These are phyloP conservation scores for Liodrosophila aerea DNA, from an alignment of 2,888 invertebrate genomes.

Conservation along the genomic window DNA sequence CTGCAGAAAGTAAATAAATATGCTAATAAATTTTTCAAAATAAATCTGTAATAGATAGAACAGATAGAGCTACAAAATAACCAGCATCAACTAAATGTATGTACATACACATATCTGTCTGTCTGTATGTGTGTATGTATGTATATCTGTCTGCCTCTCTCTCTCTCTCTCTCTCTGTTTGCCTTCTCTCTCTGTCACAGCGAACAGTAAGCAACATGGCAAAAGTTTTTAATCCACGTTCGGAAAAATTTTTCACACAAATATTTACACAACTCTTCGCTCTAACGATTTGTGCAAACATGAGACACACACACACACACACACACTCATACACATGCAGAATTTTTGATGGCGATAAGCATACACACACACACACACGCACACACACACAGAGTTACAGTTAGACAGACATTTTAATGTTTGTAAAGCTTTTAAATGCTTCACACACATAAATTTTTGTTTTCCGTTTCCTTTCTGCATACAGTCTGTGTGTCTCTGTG, in stretches of 20 bases:
- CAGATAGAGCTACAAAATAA: conserved; percentile 70
- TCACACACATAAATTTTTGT: conserved; percentile 65
- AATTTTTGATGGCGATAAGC: conserved; percentile 29
- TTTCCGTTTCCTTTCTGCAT: conserved; percentile 53
- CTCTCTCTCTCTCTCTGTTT: conserved; percentile 6
- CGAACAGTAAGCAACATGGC: conserved; percentile 65
- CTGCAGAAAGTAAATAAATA: conserved; percentile 69
- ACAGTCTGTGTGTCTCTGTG: conserved; percentile 17
- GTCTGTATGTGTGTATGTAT: no score
- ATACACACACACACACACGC: conserved; percentile 26
- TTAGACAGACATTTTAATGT: conserved; percentile 77
- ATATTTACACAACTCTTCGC: conserved; percentile 78
- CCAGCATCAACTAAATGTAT: conserved; percentile 61
- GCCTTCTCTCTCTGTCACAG: conserved; percentile 23
- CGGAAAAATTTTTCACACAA: conserved; percentile 77
- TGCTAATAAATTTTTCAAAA: conserved; percentile 76
- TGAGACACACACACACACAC: conserved; percentile 50
- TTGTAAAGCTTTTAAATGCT: conserved; percentile 76
- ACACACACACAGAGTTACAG: conserved; percentile 39
- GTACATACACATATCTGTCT: neutral
- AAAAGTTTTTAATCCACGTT: conserved; percentile 77
- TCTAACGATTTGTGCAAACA: conserved; percentile 78
- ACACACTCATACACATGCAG: conserved; percentile 22
- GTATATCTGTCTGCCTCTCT: neutral
- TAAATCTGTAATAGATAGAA: conserved; percentile 74